Conservation (phyloP, 64 coral and sea anemone genomes). For the Porites lutea region DNA sequence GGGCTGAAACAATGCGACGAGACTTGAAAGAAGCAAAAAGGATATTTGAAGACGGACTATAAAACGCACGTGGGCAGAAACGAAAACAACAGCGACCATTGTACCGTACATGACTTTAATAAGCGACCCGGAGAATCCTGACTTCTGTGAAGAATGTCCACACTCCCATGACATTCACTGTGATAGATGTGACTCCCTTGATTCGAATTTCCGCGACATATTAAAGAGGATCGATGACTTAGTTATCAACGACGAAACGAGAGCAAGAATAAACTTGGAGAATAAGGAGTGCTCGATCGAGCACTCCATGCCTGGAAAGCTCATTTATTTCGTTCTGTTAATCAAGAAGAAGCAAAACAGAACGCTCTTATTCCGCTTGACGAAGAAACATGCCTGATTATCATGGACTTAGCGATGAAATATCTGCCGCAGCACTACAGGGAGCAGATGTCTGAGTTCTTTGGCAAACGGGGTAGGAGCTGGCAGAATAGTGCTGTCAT, state of each 20-base stretch:
- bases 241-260: too few species aligned
- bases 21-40: background rate
- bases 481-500: too few species aligned
- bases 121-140: too few species aligned
- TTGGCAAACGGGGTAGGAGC: background rate
- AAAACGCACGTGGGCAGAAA: constrained; percentile 40
- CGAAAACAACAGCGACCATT: background rate
- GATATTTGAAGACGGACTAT: constrained; percentile 50
- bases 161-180: too few species aligned
- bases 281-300: background rate
- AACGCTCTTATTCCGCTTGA: constrained; percentile 19
- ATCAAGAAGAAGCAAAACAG: background rate
- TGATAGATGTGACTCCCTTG: too few species aligned
- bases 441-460: too few species aligned
- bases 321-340: constrained; percentile 28
- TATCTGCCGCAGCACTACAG: too few species aligned
- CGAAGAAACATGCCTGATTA: constrained; percentile 16
- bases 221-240: too few species aligned
- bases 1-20: background rate
- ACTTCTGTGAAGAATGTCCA: too few species aligned
- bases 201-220: too few species aligned
- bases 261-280: background rate
- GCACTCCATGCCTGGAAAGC: constrained; percentile 54
- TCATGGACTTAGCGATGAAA: constrained; percentile 48
- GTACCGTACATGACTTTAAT: too few species aligned